Evolutionary conservation across 2,888 invertebrate species (phyloP).

Genomic region (Neocrepidodera transversa): DNA sequence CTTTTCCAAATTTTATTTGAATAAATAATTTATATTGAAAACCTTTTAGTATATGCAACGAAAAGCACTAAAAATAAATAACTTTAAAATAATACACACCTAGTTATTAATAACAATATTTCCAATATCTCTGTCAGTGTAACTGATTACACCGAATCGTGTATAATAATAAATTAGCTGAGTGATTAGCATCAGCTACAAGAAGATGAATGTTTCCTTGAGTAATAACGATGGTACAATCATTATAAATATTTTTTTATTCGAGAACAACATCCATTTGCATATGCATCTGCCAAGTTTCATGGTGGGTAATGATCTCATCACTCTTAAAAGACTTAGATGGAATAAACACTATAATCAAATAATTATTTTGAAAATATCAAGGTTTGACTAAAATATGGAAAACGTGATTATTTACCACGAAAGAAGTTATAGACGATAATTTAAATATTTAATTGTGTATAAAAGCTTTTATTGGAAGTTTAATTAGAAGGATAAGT

Average conservation of each 20-base stretch:
- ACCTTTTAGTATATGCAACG: too few relatives aligned
- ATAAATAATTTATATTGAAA: too few relatives aligned
- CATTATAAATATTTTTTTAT: slow-evolving; percentile 8
- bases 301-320: background rate
- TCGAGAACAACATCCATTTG: background rate
- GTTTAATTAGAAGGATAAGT: too few relatives aligned
- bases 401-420: background rate
- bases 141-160: slow-evolving; percentile 15
- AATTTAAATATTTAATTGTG: too few relatives aligned
- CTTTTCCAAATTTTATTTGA: too few relatives aligned
- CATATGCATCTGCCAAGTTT: background rate
- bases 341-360: background rate
- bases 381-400: background rate
- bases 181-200: slow-evolving; percentile 10
- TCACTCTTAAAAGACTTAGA: background rate
- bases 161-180: slow-evolving; percentile 16
- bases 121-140: background rate
- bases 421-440: too few relatives aligned
- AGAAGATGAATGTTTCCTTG: slow-evolving; percentile 19
- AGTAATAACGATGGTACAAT: slow-evolving; percentile 10
- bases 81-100: too few relatives aligned
- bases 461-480: too few relatives aligned
- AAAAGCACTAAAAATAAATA: too few relatives aligned
- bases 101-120: too few relatives aligned
- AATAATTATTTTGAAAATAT: background rate